Conservation (phyloP, 2,888 invertebrate species). For the Ypsolopha sequella region DNA sequence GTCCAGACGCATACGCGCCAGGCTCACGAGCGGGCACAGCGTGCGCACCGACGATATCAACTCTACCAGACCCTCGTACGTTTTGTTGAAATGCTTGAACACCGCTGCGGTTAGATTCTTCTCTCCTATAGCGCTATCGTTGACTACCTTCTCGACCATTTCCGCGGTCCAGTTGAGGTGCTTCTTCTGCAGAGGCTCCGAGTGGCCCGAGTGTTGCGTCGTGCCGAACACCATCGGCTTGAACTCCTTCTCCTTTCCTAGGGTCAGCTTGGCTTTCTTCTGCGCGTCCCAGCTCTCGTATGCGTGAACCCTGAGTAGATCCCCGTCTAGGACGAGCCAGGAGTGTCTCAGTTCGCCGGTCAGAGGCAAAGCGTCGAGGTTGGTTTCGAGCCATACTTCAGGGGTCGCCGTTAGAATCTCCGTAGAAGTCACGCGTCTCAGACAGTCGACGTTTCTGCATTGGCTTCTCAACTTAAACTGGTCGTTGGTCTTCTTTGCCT, state of each 20-base stretch:
- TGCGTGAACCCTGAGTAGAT: constrained; percentile 75
- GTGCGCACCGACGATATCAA: constrained; percentile 85
- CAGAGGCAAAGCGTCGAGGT: constrained; percentile 72
- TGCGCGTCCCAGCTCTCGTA: constrained; percentile 73
- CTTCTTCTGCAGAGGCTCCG: constrained; percentile 69
- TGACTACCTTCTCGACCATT: constrained; percentile 74
- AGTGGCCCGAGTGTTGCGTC: constrained; percentile 79
- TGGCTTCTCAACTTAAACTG: constrained; percentile 70
- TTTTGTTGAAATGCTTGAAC: constrained; percentile 75
- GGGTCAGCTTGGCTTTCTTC: constrained; percentile 36
- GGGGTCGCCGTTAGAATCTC: constrained; percentile 78
- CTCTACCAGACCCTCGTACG: constrained; percentile 76
- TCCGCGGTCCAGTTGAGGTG: constrained; percentile 77
- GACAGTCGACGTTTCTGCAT: constrained; percentile 71
- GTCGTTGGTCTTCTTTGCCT: constrained; percentile 73
- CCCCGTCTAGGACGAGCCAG: constrained; percentile 84
- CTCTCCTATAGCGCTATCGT: constrained; percentile 74
- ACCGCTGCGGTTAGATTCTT: constrained; percentile 73
- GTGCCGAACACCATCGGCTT: constrained; percentile 77
- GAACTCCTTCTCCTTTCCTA: constrained; percentile 47
- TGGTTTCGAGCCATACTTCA: constrained; percentile 76
- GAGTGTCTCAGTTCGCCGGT: constrained; percentile 76
- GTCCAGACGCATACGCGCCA: constrained; percentile 73
- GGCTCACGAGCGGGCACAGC: constrained; percentile 80
- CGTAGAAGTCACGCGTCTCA: constrained; percentile 62